These are phyloP conservation scores for Chelonus formosanus DNA, from an alignment of 2,888 invertebrate genomes.

Conservation along the genomic window DNA sequence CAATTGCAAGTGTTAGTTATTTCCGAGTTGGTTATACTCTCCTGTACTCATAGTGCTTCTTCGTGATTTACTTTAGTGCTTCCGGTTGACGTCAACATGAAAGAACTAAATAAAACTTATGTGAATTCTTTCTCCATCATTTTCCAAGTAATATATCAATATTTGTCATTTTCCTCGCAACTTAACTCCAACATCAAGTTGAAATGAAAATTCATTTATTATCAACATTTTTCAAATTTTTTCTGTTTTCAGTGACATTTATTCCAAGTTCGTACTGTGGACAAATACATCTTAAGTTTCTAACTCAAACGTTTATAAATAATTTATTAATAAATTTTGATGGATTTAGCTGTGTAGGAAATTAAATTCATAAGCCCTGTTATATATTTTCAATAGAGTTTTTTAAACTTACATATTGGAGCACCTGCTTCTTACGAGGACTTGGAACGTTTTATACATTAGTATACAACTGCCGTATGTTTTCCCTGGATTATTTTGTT, in stretches of 20 bases:
- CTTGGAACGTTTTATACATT: slow-evolving; percentile 8
- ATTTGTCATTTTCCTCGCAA: neutral
- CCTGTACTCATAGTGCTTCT: neutral
- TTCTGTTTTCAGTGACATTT: too few species aligned
- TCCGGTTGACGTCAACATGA: slow-evolving; percentile 4
- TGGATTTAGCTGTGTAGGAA: too few species aligned
- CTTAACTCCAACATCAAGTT: too few species aligned
- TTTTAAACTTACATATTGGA: neutral
- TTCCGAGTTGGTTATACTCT: neutral
- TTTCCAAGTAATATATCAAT: neutral
- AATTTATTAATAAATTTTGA: too few species aligned
- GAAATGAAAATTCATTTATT: too few species aligned
- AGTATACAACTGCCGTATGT: slow-evolving; percentile 30
- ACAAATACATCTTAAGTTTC: too few species aligned
- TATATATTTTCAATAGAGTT: too few species aligned
- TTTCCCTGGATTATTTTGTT: slow-evolving; percentile 50
- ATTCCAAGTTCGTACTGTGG: too few species aligned
- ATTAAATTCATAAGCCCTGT: too few species aligned
- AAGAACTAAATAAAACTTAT: neutral
- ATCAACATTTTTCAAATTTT: too few species aligned
- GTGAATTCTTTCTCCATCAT: neutral
- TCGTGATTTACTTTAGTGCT: slow-evolving; percentile 11
- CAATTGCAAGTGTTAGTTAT: too few species aligned
- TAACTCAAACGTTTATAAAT: too few species aligned
- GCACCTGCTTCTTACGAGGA: slow-evolving; percentile 13